Evolutionary conservation across 1,140 invertebrate species (phyloP), one percentile per base, ranked within the genome.

Genomic region (Diabrotica undecimpunctata): DNA sequence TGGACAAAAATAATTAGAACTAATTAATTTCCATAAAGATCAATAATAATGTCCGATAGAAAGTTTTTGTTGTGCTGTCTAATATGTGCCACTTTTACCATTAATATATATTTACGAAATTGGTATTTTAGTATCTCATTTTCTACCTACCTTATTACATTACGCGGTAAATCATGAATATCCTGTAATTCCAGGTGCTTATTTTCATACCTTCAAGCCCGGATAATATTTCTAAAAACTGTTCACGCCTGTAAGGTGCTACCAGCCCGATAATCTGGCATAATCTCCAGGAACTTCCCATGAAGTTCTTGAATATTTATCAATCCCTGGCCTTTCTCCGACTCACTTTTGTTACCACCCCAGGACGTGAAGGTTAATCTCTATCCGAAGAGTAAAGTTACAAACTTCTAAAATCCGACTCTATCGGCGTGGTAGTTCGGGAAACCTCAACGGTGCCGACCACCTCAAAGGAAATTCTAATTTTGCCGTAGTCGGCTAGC

Each of bases 361-460:
- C 41, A 8, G 41, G 41, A 8, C n/a, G 41, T 46, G 8, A n/a
- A 8, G n/a, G 41, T 46, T 46, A 46, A 46, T 46, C 41, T 46
- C 41, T 46, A 46, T 46, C 41, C 41, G n/a, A 46, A 46, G 41
- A 46, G 8, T 46, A n/a, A 46, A 46, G 41, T 46, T 46, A 46
- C 41, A 46, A 46, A 46, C 41, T 46, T 46, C 41, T 46, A n/a
- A 46, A 46, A 46, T 46, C n/a, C n/a, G 41, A 46, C 41, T 46
- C 8, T 46, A 46, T 10, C 41, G 8, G 8, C 41, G 39, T 46
- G n/a, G n/a, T n/a, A 46, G 41, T n/a, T 2, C 3, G 41, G 41
- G n/a, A 46, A 46, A 46, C 8, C 41, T 10, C 41, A 10, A 6
- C 8, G n/a, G 6, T 46, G 41, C 6, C 41, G n/a, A 8, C 41